Evolutionary conservation across 2,113 vertebrate genomes (phyloP).

Genomic region (Salvelinus sp.): DNA sequence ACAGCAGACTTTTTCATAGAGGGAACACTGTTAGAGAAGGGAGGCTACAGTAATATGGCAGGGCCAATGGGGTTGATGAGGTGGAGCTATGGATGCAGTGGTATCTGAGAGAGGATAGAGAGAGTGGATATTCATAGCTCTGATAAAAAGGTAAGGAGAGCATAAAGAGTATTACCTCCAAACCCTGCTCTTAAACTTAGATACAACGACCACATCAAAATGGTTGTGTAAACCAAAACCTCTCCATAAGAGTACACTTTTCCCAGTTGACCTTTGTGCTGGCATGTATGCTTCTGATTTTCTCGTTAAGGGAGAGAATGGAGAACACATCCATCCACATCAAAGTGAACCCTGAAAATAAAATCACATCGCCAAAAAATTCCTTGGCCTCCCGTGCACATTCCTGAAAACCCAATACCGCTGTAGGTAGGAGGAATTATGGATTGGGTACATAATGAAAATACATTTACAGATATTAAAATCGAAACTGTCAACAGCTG

Average conservation of each 20-base stretch:
- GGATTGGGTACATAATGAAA: slow-evolving; percentile 36
- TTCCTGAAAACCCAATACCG: slow-evolving; percentile 62
- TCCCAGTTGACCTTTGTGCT: slow-evolving; percentile 55
- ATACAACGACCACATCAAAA: slow-evolving; percentile 26
- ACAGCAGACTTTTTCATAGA: slow-evolving; percentile 12
- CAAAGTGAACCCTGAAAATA: slow-evolving; percentile 64
- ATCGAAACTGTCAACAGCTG: slow-evolving; percentile 35
- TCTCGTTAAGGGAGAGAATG: slow-evolving; percentile 51
- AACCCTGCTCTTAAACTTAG: slow-evolving; percentile 19
- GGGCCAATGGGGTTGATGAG: slow-evolving; percentile 5
- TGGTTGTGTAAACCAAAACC: slow-evolving; percentile 28
- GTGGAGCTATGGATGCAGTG: not conserved
- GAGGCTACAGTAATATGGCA: not conserved
- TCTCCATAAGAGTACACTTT: slow-evolving; percentile 41
- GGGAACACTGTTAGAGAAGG: slow-evolving; percentile 11
- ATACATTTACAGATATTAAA: slow-evolving; percentile 30
- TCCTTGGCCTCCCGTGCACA: slow-evolving; percentile 56
- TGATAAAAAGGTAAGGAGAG: slow-evolving; percentile 5
- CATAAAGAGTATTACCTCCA: slow-evolving; percentile 22
- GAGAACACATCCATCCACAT: slow-evolving; percentile 60
- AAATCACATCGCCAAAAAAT: slow-evolving; percentile 58
- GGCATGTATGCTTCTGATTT: slow-evolving; percentile 63
- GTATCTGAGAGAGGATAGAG: not conserved
- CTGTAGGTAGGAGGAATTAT: slow-evolving; percentile 46
- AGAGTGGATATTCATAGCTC: slow-evolving; percentile 1